Base-by-base conservation (phyloP, 2,888 invertebrate species). In the Peribatodes rhomboidaria region DNA sequence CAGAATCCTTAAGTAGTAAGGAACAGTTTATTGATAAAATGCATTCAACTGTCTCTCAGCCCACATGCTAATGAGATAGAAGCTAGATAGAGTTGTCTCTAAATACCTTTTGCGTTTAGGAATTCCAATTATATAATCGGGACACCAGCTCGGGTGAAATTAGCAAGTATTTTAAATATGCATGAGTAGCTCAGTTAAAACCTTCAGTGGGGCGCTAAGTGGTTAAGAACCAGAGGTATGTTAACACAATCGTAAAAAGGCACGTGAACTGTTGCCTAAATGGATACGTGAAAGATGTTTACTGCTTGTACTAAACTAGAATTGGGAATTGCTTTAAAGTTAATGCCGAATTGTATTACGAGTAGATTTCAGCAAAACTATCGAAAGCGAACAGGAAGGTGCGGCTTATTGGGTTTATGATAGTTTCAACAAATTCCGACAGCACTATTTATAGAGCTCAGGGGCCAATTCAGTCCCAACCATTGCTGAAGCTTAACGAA, bases 41-140 rank as follows among this genome's bases (percentile, higher is more conserved):
- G n/a, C 35, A 60, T 31, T 41, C 37, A 31, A 49, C 49, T 52
- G 39, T 64, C 54, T 13, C 11, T 52, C 41, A 50, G 58, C 56
- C 55, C 55, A 46, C 65, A 70, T 70, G 67, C 57, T 67, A 72
- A 72, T 44, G 33, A 55, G 55, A 55, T 55, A 44, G 55, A 46
- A 33, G 55, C 55, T 44, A 55, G 55, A 55, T 69, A 64, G 61
- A 70, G 70, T 53, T 44, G 67, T 72, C 41, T 53, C 27, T 53
- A 65, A 55, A 67, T 65, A 62, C 54, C 39, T 68, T 61, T 68
- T 57, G 56, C 67, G 58, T 66, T 67, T 54, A 67, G 49, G 61
- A 67, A 72, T 70, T 67, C 60, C 58, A 69, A 72, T 72, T 72
- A 70, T 62, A 67, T 67, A 66, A 70, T 70, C 57, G 58, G 46